Conservation (phyloP, 2,888 invertebrate genomes). For the Punctoribates punctum region DNA sequence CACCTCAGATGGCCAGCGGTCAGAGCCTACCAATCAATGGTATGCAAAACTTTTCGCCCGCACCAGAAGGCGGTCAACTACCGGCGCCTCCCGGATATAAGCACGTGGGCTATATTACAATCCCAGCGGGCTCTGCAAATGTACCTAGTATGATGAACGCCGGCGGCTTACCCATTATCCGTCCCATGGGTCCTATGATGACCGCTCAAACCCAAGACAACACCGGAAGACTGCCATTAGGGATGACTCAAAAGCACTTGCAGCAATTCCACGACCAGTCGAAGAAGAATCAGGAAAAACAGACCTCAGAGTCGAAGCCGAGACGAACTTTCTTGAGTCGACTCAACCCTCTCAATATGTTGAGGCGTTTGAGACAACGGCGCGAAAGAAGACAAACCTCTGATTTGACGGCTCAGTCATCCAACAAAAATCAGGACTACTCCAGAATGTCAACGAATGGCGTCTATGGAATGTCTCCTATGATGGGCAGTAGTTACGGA, state of each 20-base stretch:
- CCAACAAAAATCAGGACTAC: neutral
- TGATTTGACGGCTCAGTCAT: neutral
- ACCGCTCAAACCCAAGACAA: neutral
- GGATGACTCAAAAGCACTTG: slow-evolving; percentile 30
- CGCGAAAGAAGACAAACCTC: slow-evolving; percentile 39
- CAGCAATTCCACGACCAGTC: slow-evolving; percentile 16
- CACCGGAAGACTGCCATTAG: slow-evolving; percentile 3
- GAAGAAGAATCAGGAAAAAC: slow-evolving; percentile 39
- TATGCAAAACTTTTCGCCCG: slow-evolving; percentile 38
- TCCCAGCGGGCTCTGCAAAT: slow-evolving; percentile 40
- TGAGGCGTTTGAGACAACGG: slow-evolving; percentile 43
- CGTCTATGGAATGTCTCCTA: slow-evolving; percentile 32
- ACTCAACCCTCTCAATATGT: slow-evolving; percentile 44
- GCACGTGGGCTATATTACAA: slow-evolving; percentile 43
- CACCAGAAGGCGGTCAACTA: slow-evolving; percentile 40
- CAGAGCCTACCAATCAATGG: slow-evolving; percentile 11
- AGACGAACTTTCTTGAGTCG: slow-evolving; percentile 42
- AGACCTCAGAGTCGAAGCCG: slow-evolving; percentile 41
- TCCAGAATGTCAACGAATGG: neutral
- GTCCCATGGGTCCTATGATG: slow-evolving; percentile 36
- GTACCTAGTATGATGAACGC: slow-evolving; percentile 30
- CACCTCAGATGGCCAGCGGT: neutral
- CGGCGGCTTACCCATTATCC: slow-evolving; percentile 38
- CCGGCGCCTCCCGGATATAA: slow-evolving; percentile 42
- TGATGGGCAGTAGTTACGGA: slow-evolving; percentile 10